Conservation (phyloP, 2,797 vertebrate genomes). For the Coccyzus lansbergi region DNA sequence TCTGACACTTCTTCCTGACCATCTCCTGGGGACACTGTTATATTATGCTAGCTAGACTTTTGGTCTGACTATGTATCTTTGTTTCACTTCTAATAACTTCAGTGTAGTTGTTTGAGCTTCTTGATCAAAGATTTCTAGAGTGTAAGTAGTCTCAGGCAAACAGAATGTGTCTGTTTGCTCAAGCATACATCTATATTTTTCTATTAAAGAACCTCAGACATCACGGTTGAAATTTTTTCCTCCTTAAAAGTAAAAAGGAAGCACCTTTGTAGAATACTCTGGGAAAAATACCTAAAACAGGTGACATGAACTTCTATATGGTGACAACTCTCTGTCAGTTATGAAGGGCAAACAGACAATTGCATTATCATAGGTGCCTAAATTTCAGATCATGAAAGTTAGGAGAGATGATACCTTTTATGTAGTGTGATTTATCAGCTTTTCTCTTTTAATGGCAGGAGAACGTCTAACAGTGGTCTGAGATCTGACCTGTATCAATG, state of each 20-base stretch:
- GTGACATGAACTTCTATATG: background rate
- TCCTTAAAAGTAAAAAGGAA: background rate
- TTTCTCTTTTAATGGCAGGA: background rate
- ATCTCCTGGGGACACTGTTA: background rate
- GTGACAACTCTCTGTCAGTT: background rate
- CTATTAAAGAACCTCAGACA: background rate
- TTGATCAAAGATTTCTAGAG: conserved; percentile 6
- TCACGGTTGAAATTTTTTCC: background rate
- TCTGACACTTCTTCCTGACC: background rate
- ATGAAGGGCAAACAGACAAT: background rate
- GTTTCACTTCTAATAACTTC: background rate
- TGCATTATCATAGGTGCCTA: background rate
- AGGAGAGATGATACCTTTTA: background rate
- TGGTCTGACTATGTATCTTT: background rate
- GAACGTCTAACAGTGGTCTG: background rate
- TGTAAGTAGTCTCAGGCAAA: background rate
- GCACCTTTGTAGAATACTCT: background rate
- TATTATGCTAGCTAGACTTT: background rate
- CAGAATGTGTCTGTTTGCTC: background rate
- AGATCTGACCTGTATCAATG: background rate
- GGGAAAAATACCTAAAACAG: background rate
- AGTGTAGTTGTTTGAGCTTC: background rate
- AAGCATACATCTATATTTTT: background rate
- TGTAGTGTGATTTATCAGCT: background rate
- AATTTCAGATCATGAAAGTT: background rate